Conservation (phyloP, 2,113 vertebrate species). For the Chaetodon trifascialis region DNA sequence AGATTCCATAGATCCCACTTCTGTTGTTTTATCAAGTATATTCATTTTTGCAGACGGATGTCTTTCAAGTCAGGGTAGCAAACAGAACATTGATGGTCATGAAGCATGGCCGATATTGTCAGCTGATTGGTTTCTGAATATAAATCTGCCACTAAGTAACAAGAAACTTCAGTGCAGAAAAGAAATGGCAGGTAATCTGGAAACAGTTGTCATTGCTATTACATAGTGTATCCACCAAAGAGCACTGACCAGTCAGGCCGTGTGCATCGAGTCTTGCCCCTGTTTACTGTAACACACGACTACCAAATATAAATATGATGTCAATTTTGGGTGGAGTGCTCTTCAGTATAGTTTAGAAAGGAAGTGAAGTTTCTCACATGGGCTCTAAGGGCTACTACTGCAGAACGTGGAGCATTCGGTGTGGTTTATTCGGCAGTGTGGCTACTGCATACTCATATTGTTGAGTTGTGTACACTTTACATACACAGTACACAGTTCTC, state of each 20-base stretch:
- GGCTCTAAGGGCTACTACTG: neutral
- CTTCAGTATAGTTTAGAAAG: neutral
- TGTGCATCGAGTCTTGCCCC: accelerated
- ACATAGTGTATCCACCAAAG: neutral
- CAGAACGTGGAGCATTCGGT: neutral
- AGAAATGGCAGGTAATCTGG: neutral
- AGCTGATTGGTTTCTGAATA: neutral
- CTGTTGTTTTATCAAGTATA: neutral
- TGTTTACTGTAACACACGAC: neutral
- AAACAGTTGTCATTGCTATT: neutral
- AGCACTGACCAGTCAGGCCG: accelerated
- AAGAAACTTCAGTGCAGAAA: neutral
- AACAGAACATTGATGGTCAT: neutral
- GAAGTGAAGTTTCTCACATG: conserved; percentile 26
- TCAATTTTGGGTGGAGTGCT: conserved; percentile 31
- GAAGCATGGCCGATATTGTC: neutral
- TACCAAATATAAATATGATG: neutral
- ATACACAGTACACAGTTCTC: neutral
- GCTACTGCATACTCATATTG: neutral
- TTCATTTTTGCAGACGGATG: neutral
- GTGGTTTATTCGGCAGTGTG: neutral
- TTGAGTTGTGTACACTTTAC: neutral
- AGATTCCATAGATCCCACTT: no score
- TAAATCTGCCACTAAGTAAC: neutral
- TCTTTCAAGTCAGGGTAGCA: neutral